Evolutionary conservation across 2,113 vertebrate genomes (phyloP).

Genomic region (Dromas ardeola): DNA sequence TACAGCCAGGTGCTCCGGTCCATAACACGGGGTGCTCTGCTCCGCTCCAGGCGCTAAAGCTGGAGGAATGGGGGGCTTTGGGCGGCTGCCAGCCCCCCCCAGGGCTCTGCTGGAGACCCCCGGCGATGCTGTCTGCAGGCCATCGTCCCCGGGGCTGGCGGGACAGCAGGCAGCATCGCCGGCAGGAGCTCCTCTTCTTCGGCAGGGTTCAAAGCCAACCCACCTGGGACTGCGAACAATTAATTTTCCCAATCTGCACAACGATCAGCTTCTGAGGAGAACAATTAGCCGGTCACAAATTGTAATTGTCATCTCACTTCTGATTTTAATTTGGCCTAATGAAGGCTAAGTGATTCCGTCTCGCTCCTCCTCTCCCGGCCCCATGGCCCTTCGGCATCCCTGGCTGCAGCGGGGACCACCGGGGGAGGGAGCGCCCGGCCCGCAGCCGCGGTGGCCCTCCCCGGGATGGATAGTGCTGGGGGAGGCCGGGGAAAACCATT

Average conservation of each 20-base stretch:
- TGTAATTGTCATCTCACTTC: slow-evolving; percentile 78
- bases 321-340: slow-evolving; percentile 79
- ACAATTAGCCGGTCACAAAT: slow-evolving; percentile 76
- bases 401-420: neutral
- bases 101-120: neutral
- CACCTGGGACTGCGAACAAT: slow-evolving; percentile 69
- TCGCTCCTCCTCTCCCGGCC: neutral
- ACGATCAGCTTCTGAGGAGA: slow-evolving; percentile 63
- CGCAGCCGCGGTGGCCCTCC: neutral
- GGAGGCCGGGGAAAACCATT: neutral
- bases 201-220: slow-evolving; percentile 18
- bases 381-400: neutral
- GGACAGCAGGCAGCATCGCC: neutral
- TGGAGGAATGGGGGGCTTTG: accelerated
- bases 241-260: slow-evolving; percentile 71
- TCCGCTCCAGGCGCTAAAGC: accelerated
- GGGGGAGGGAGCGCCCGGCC: neutral
- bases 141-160: accelerated
- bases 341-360: slow-evolving; percentile 69
- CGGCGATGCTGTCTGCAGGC: accelerated
- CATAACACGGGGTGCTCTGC: neutral
- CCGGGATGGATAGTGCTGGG: neutral
- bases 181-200: neutral
- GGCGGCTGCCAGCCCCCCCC: neutral
- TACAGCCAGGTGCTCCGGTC: accelerated